Percentiles rank a stretch among this genome's conserved stretches.
Evolutionary conservation across 2,888 invertebrate genomes (phyloP).

Genomic region (Flabesymbios commensalis): DNA sequence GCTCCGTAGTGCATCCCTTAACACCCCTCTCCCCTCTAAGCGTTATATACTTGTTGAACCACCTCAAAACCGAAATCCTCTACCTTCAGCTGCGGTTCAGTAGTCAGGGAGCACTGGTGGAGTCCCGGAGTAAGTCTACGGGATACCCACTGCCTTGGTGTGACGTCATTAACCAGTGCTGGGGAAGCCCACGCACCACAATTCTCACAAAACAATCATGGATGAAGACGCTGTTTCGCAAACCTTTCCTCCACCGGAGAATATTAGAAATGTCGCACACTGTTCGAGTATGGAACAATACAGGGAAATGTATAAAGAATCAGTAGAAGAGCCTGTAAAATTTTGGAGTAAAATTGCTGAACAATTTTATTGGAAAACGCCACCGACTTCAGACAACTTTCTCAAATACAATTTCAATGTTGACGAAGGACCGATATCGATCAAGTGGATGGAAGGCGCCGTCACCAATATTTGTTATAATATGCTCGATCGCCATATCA

Average conservation of each 20-base stretch:
- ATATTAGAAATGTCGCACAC: slow-evolving; percentile 61
- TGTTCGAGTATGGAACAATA: slow-evolving; percentile 78
- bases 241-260: slow-evolving; percentile 44
- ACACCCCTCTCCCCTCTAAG: no score
- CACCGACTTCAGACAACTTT: slow-evolving; percentile 71
- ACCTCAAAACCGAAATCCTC: no score
- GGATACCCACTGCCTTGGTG: no score
- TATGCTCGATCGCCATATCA: slow-evolving; percentile 85
- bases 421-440: slow-evolving; percentile 82
- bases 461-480: slow-evolving; percentile 96
- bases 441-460: slow-evolving; percentile 94
- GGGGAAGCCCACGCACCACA: no score
- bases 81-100: no score
- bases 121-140: no score
- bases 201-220: no score
- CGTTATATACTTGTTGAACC: no score
- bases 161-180: no score
- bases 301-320: slow-evolving; percentile 79
- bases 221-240: no score
- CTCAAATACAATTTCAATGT: slow-evolving; percentile 89
- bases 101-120: no score
- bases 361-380: slow-evolving; percentile 83
- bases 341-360: slow-evolving; percentile 95
- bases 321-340: slow-evolving; percentile 82
- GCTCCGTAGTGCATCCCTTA: no score